Evolutionary conservation across 2,888 invertebrate species (phyloP), one percentile per base, ranked within the genome.

Genomic region (Monopis laevigella): DNA sequence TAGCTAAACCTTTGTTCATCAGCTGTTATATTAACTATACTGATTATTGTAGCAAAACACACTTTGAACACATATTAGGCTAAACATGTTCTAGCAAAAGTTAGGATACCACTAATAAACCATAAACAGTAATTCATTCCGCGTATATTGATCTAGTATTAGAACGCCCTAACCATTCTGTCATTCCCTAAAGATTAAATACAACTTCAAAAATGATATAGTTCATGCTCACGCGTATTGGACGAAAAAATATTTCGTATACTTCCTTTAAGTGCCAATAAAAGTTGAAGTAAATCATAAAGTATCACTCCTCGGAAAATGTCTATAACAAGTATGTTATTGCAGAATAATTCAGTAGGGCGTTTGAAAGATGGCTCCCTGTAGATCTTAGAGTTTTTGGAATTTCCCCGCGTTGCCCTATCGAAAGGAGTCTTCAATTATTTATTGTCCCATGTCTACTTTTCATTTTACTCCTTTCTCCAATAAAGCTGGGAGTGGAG

Each of bases 261-360:
- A 77, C 74, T 75, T 72, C 72, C 74, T 74, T 71, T 80, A 80
- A 78, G 78, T 77, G 75, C 78, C 78, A 80, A 80, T 80, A 80
- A 80, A 80, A 80, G 71, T 78, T 72, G 74, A 60, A 77, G 77
- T 78, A 80, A 80, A 80, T 80, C 78, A 78, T 78, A 80, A 78
- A 77, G 78, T 78, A 78, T 78, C 77, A 78, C 72, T 75, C 72
- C 62, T 59, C 64, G 63, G 67, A 70, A 75, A 77, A 74, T 62
- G 78, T 78, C 77, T 75, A 74, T 77, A 80, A 78, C 78, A 75
- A 75, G 77, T 77, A 73, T 77, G 77, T 80, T 80, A 80, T 80
- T 75, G 74, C 71, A 55, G 73, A 80, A 80, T 80, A 80, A 80
- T 80, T 80, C 78, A 80, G 73, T 67, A 72, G 77, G 77, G 75